Conservation (phyloP, 2,888 invertebrate species). For the Eristalis pertinax region DNA sequence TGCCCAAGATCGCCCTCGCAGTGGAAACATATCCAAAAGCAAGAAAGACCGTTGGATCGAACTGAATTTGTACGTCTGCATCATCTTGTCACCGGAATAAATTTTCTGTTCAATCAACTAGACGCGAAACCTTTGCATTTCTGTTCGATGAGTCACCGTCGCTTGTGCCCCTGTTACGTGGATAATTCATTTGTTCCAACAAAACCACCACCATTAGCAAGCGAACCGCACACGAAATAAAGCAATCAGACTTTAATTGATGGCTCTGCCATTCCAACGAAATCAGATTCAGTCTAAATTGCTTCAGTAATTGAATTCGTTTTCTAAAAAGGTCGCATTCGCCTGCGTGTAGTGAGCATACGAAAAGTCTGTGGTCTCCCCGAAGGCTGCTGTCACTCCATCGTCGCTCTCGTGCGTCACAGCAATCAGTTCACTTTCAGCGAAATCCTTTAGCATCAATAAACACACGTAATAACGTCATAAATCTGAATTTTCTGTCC, state of each 20-base stretch:
- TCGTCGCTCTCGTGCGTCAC: conserved; percentile 1
- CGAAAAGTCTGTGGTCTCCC: conserved; percentile 48
- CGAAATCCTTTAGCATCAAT: conserved; percentile 52
- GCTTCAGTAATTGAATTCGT: conserved; percentile 20
- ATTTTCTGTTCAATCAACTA: too few relatives aligned
- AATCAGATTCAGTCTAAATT: conserved; percentile 16
- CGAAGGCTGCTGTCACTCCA: conserved; percentile 42
- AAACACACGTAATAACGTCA: conserved; percentile 44
- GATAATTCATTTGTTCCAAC: not conserved
- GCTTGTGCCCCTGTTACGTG: not conserved
- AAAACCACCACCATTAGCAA: not conserved
- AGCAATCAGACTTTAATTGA: conserved; percentile 2
- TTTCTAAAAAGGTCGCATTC: conserved; percentile 1
- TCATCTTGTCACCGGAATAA: too few relatives aligned
- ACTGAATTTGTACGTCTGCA: too few relatives aligned
- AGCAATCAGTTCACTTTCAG: conserved; percentile 18
- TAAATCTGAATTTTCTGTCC: conserved; percentile 50
- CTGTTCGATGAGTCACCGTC: not conserved
- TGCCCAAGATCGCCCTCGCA: too few relatives aligned
- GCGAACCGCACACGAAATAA: conserved; percentile 1
- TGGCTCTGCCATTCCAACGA: not conserved
- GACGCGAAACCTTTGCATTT: not conserved
- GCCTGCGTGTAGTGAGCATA: not conserved
- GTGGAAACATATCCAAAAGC: too few relatives aligned
- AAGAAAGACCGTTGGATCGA: too few relatives aligned